These are phyloP conservation scores for Lophochroa leadbeateri DNA, from an alignment of 2,113 vertebrate genomes.

Conservation along the genomic window DNA sequence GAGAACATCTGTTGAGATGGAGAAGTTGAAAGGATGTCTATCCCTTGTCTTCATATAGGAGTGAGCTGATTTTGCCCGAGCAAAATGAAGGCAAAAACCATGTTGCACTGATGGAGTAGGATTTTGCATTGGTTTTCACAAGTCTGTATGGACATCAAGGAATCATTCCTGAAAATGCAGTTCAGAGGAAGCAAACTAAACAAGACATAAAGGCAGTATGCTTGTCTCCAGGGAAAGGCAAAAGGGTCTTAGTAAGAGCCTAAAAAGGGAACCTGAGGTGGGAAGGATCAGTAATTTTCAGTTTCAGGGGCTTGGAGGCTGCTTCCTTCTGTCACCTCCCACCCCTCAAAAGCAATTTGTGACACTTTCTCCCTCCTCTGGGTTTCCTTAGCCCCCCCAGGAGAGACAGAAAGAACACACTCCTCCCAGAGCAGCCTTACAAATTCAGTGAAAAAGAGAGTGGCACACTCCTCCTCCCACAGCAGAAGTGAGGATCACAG, in stretches of 20 bases:
- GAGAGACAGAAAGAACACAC: neutral
- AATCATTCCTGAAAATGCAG: neutral
- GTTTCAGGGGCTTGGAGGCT: neutral
- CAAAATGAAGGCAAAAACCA: neutral
- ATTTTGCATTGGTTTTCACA: neutral
- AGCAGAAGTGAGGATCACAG: neutral
- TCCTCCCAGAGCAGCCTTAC: neutral
- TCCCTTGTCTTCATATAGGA: neutral
- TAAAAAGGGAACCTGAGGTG: neutral
- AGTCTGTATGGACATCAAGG: rapidly evolving
- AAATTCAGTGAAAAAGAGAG: neutral
- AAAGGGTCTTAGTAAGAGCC: neutral
- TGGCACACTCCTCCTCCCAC: rapidly evolving
- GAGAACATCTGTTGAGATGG: neutral
- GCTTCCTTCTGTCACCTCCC: neutral
- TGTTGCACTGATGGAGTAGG: neutral
- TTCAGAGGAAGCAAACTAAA: neutral
- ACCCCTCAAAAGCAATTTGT: neutral
- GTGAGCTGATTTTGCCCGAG: neutral
- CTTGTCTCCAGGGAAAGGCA: neutral
- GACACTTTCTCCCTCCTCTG: neutral
- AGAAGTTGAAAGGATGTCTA: neutral
- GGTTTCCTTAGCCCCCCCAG: neutral
- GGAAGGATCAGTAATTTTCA: neutral
- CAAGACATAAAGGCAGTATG: neutral